These are phyloP conservation scores for Macrobrachium nipponense DNA, from an alignment of 1,140 invertebrate species.

Conservation along the genomic window DNA sequence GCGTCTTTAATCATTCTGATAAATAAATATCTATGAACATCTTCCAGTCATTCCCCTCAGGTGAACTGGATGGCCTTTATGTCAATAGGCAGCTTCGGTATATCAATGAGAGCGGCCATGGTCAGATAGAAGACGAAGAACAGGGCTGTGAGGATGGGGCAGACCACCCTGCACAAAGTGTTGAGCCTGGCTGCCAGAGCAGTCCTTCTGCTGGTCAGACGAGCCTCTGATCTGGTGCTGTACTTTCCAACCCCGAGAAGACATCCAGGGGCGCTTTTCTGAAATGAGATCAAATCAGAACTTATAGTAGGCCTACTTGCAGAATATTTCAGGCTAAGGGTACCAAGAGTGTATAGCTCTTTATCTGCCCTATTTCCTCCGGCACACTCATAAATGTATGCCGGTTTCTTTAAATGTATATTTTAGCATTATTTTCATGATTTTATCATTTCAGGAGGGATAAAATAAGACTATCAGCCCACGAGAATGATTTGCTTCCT, in stretches of 20 bases:
- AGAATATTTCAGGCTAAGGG: background rate
- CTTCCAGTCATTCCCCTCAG: no score
- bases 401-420: no score
- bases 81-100: conserved; percentile 36
- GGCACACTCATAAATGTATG: no score
- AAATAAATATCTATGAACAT: no score
- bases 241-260: conserved; percentile 13
- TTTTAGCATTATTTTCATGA: no score
- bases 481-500: no score
- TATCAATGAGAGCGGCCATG: conserved; percentile 52
- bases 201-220: background rate
- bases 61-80: background rate
- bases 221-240: background rate
- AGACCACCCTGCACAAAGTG: conserved; percentile 32
- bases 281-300: background rate
- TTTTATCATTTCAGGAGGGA: no score
- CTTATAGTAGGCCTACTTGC: background rate
- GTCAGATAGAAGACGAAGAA: conserved; percentile 48
- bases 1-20: no score
- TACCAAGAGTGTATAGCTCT: no score
- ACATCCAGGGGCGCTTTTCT: conserved; percentile 39
- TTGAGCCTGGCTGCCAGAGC: conserved; percentile 36
- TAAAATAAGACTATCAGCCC: no score
- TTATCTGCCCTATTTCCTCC: no score
- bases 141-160: conserved; percentile 34